Percentiles rank a stretch among this genome's conserved stretches.
Evolutionary conservation across 2,797 vertebrate genomes (phyloP).

Genomic region (Ctenopoma multispine): DNA sequence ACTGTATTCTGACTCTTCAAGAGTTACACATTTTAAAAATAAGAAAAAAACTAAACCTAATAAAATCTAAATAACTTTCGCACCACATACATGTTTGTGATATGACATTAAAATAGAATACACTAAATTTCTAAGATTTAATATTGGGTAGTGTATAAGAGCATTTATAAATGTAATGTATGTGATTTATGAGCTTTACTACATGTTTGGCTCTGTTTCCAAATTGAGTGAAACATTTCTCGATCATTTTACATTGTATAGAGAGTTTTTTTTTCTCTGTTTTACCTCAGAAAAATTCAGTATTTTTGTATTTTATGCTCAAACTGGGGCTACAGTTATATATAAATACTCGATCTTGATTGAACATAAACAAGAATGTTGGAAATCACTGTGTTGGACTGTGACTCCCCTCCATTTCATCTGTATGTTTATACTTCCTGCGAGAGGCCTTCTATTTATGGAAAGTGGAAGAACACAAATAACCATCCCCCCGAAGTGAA

Average conservation of each 20-base stretch:
- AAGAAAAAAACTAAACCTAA: too few relatives aligned
- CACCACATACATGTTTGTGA: neutral
- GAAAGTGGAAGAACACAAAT: slow-evolving; percentile 96
- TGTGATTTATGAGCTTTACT: slow-evolving; percentile 25
- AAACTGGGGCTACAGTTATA: slow-evolving; percentile 61
- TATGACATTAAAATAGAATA: neutral
- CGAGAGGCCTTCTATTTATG: slow-evolving; percentile 96
- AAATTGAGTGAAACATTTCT: slow-evolving; percentile 54
- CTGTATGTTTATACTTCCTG: slow-evolving; percentile 96
- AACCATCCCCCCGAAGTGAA: slow-evolving; percentile 93
- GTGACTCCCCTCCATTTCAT: slow-evolving; percentile 91
- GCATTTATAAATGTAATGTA: slow-evolving; percentile 5
- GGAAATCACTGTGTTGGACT: slow-evolving; percentile 89
- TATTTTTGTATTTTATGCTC: slow-evolving; percentile 49
- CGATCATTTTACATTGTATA: slow-evolving; percentile 65
- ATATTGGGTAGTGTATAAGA: slow-evolving; percentile 6
- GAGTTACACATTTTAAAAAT: neutral
- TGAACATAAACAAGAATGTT: slow-evolving; percentile 96
- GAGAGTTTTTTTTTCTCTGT: slow-evolving; percentile 43
- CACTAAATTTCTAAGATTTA: neutral
- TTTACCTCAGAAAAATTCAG: slow-evolving; percentile 59
- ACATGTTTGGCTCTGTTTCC: slow-evolving; percentile 38
- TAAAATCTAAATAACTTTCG: neutral
- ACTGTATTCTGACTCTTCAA: slow-evolving; percentile 55
- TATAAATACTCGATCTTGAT: slow-evolving; percentile 89